Evolutionary conservation across 2,888 invertebrate species (phyloP).

Genomic region (Alsophila aescularia): DNA sequence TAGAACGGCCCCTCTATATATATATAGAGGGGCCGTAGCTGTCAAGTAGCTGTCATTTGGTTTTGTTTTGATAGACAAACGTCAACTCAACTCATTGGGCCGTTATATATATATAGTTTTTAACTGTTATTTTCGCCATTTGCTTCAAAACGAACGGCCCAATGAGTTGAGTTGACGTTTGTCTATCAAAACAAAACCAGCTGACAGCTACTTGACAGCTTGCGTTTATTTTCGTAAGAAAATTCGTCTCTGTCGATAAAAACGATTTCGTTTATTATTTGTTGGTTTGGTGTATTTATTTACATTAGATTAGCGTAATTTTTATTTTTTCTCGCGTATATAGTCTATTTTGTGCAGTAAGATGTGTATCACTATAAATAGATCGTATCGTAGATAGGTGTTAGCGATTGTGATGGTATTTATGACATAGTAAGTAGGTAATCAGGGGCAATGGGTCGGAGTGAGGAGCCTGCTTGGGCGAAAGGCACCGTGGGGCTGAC

Average conservation of each 20-base stretch:
- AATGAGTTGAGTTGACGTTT: background rate
- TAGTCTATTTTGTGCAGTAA: conserved; percentile 49
- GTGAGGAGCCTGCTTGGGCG: conserved; percentile 71
- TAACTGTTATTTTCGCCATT: too few species aligned
- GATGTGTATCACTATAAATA: conserved; percentile 65
- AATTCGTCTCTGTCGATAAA: conserved; percentile 52
- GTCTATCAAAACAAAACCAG: conserved; percentile 6
- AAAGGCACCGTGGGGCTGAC: conserved; percentile 70
- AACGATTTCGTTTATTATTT: conserved; percentile 56
- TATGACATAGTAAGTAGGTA: conserved; percentile 60
- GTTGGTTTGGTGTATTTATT: conserved; percentile 50
- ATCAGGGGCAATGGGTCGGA: conserved; percentile 65
- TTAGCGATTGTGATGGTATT: conserved; percentile 65
- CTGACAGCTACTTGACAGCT: conserved; percentile 58
- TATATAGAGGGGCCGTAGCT: too few species aligned
- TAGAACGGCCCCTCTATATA: too few species aligned
- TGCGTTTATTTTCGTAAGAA: conserved; percentile 68
- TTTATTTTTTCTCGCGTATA: conserved; percentile 37
- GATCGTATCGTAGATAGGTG: conserved; percentile 60
- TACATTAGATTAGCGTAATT: conserved; percentile 36
- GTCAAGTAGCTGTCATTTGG: too few species aligned
- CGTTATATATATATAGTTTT: too few species aligned
- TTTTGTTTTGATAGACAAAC: too few species aligned
- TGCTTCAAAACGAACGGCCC: too few species aligned
- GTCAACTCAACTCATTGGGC: too few species aligned